Evolutionary conservation across 2,888 invertebrate genomes (phyloP).

Genomic region (Octonoba sinensis): DNA sequence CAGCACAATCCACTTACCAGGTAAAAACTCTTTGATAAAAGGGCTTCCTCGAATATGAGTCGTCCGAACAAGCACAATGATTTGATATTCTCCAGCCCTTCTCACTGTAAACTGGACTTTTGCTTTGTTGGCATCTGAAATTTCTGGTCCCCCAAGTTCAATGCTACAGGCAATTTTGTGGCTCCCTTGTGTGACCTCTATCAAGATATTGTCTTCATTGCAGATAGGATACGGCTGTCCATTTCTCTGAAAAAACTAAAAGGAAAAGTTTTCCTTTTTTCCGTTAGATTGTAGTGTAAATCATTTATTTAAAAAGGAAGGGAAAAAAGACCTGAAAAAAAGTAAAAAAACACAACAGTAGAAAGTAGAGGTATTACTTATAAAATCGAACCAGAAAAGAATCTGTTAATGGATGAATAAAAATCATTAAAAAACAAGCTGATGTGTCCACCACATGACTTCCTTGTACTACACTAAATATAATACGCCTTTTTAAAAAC

Average conservation of each 20-base stretch:
- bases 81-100: constrained; percentile 88
- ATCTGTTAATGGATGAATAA: too few relatives aligned
- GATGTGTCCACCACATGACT: too few relatives aligned
- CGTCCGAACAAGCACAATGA: constrained; percentile 83
- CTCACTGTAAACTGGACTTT: constrained; percentile 93
- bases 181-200: constrained; percentile 88
- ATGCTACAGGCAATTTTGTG: constrained; percentile 85
- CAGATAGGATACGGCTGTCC: constrained; percentile 95
- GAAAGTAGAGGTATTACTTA: not conserved
- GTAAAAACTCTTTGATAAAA: constrained; percentile 84
- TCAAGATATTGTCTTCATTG: constrained; percentile 89
- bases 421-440: too few relatives aligned
- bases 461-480: too few relatives aligned
- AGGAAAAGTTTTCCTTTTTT: not conserved
- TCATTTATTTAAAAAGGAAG: too few relatives aligned
- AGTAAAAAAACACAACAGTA: not conserved
- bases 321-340: not conserved
- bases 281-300: too few relatives aligned
- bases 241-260: constrained; percentile 89
- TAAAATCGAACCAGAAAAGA: too few relatives aligned
- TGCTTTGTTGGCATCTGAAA: constrained; percentile 86
- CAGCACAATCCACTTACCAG: constrained; percentile 73
- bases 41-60: constrained; percentile 88
- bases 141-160: constrained; percentile 88
- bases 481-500: too few relatives aligned